Percentiles rank a stretch among this genome's conserved stretches.
These are phyloP conservation scores for Aurelia aurita complex sp. Pacific DNA, from an alignment of 30 jellyfish, hydroid and myxozoan species.

Conservation along the genomic window DNA sequence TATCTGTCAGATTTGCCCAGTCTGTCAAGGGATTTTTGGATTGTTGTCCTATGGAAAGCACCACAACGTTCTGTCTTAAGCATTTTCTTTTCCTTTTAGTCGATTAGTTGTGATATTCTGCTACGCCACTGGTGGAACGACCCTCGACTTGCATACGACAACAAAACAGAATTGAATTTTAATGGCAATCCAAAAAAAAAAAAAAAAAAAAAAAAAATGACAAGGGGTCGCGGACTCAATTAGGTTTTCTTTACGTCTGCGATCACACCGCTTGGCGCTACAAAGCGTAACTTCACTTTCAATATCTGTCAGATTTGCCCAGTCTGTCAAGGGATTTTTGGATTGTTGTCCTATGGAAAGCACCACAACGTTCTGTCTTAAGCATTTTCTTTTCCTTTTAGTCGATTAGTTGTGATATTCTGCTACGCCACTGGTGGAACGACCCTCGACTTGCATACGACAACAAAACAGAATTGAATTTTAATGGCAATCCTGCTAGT, in stretches of 20 bases:
- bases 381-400: background rate
- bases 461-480: slow-evolving; percentile 3
- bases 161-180: slow-evolving; percentile 3
- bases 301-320: too few species aligned
- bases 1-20: too few species aligned
- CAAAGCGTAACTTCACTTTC: too few species aligned
- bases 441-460: slow-evolving; percentile 48
- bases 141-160: slow-evolving; percentile 37
- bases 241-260: too few species aligned
- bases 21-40: background rate
- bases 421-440: slow-evolving; percentile 61
- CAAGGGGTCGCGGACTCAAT: too few species aligned
- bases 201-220: too few species aligned
- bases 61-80: too few species aligned
- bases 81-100: background rate
- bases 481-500: slow-evolving; percentile 53
- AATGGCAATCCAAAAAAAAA: slow-evolving; percentile 74
- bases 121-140: slow-evolving; percentile 68
- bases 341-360: background rate
- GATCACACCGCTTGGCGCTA: too few species aligned
- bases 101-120: slow-evolving; percentile 32
- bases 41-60: background rate
- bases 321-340: background rate
- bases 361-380: too few species aligned
- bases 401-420: slow-evolving; percentile 36